Evolutionary conservation across 2,797 vertebrate species (phyloP), one percentile per base, ranked within the genome.

Genomic region (Coccyzus lansbergi): DNA sequence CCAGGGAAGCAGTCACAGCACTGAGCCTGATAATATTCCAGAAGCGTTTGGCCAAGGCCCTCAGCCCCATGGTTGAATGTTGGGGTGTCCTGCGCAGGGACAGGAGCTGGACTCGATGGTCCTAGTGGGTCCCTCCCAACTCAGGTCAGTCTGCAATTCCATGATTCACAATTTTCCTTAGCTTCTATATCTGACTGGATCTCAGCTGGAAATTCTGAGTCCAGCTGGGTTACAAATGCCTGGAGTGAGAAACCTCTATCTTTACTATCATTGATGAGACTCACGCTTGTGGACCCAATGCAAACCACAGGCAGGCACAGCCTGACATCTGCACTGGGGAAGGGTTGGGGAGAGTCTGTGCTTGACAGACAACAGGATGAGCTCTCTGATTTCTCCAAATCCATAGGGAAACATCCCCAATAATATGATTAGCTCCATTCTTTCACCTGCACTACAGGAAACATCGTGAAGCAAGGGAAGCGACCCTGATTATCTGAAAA

Each of bases 301-400:
- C 2, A 7, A 71, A 69, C 48, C 0, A 20, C 63, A 55, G 28
- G 6, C 1, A 25, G 48, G 76, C 24, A 15, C 28, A 10, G 67
- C 17, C 0, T 15, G 7, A 52, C 2, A 1, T 46, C 40, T 5
- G 33, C 3, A 0, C 53, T 38, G 12, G 2, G 33, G 56, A 69
- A 56, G 16, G 10, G 12, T 25, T 29, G 58, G 49, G 33, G 16
- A 28, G 53, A n/a, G 53, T 42, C 64, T 83, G 60, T 28, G 7
- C 48, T 55, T 52, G 65, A 88, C 59, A 77, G 28, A 44, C 48
- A 33, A 13, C 1, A 25, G 65, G 69, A 9, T 31, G 11, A 86
- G 2, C 31, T 33, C 69, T 25, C 67, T 20, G 65, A 49, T 2
- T 56, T 25, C 38, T 52, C 65, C 10, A 5, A 69, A 12, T 67